Evolutionary conservation across 2,797 vertebrate species (phyloP).

Genomic region (Diglossa cyanea): DNA sequence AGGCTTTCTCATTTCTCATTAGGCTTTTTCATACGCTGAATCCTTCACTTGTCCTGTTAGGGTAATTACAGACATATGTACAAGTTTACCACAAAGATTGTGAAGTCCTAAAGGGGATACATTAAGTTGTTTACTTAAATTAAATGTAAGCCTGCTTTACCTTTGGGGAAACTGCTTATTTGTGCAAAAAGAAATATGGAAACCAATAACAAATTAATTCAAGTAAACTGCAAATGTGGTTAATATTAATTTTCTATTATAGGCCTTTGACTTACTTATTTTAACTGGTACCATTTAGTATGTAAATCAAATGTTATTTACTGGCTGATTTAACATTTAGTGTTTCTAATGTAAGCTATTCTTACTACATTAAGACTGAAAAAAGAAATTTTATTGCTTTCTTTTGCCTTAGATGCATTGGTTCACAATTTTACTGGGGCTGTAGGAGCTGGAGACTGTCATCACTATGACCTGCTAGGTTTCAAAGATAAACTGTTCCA

Average conservation of each 20-base stretch:
- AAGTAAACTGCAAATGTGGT: neutral
- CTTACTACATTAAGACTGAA: neutral
- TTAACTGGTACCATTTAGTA: neutral
- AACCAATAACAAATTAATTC: neutral
- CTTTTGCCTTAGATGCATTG: neutral
- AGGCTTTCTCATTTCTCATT: neutral
- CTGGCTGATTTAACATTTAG: neutral
- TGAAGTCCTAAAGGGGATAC: neutral
- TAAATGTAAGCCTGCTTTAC: constrained; percentile 4
- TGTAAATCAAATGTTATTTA: neutral
- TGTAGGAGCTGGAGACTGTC: neutral
- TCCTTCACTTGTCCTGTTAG: neutral
- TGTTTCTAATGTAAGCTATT: neutral
- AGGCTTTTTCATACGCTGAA: neutral
- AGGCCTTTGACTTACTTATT: neutral
- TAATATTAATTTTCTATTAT: neutral
- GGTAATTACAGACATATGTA: constrained; percentile 26
- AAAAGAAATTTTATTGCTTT: neutral
- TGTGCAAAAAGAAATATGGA: neutral
- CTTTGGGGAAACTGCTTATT: neutral
- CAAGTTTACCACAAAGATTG: neutral
- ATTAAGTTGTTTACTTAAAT: constrained; percentile 8
- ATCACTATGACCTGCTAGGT: neutral
- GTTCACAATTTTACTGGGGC: neutral
- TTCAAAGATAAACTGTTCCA: neutral